Evolutionary conservation across 2,113 vertebrate species (phyloP), one percentile per base, ranked within the genome.

Genomic region (Pavo muticus): DNA sequence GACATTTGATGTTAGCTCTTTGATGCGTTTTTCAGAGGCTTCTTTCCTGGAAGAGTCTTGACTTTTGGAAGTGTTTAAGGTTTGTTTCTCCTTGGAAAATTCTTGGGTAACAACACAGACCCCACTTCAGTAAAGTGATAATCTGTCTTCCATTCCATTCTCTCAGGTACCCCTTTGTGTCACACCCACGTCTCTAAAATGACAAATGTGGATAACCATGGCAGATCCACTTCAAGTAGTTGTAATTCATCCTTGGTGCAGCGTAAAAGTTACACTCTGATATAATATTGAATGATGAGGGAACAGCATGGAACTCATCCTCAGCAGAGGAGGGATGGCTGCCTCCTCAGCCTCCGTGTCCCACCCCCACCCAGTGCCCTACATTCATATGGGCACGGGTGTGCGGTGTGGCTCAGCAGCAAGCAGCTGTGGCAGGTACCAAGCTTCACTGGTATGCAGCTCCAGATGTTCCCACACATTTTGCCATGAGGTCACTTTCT

Each of bases 311-410:
- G 35, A 37, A 24, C 2, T 8, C 68, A 40, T 42, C 64, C 35
- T 85, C 40, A 35, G 48, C 40, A 23, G 30, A 56, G 75, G 20
- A 56, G 40, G 56, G 40, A 42, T 39, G 65, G 68, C 61, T 63
- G 37, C 50, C 9, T 1, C n/a, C 35, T 10, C 2, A 0, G 47
- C 54, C 47, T 54, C 3, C 0, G 16, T 3, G 1, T 59, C 25
- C 30, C 16, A 1, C 0, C 71, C 37, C 11, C 1, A 3, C 20
- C 4, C 1, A 39, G 14, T 17, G 7, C 67, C 57, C 35, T 5
- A 2, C 6, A 1, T 6, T 0, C 5, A 1, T 3, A 0, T 14
- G 17, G 64, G 27, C 23, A 15, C 0, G 7, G 4, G 47, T 2
- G 30, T 5, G 40, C 61, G 25, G 29, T 42, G 27, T 23, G 30